Evolutionary conservation across 2,888 invertebrate species (phyloP), one percentile per base, ranked within the genome.

Genomic region (Leptopterna dolabrata): DNA sequence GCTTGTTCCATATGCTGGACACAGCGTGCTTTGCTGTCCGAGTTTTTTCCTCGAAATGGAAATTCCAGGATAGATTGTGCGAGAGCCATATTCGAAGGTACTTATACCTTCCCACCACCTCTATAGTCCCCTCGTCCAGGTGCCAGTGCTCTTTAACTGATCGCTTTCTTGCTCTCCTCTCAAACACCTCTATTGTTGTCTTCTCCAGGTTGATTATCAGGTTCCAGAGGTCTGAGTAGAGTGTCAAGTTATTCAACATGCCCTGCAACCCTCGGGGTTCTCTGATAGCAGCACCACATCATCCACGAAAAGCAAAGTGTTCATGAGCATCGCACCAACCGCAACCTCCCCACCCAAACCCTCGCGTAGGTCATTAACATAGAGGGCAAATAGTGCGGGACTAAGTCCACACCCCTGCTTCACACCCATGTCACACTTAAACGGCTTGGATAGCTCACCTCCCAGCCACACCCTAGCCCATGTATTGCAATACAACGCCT

Each of bases 201-300:
- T 90, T 90, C 0, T 70, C 41, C 19, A 89, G 29, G 84, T 90
- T 90, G 0, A 76, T 30, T 29, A 41, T 19, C n/a, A 76, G 30
- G 19, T 76, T 76, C 76, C 76, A 76, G 6, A 4, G 29, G 9
- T 11, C 19, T n/a, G 16, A 76, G 41, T 76, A 76, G 2, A 9
- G 6, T 9, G 14, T 3, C 11, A 76, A 36, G 6, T 76, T 41
- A 11, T 19, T 14, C 3, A 76, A 36, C 76, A 76, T 76, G 13
- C 29, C 3, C 41, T 76, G 76, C 19, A 76, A n/a, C n/a, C 36
- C 14, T 16, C 7, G 9, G 76, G 76, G 76, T 76, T 36, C 2
- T 11, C 30, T 16, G 76, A 30, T 14, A 76, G 3, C 6, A 76
- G 30, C 3, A 19, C 76, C 6, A 76, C 16, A 19, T 76, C 76